A percentile compares a stretch with the other conserved stretches of the same genome.
These are phyloP conservation scores for Phymatocera aterrima DNA, from an alignment of 2,888 invertebrate genomes.

Conservation along the genomic window DNA sequence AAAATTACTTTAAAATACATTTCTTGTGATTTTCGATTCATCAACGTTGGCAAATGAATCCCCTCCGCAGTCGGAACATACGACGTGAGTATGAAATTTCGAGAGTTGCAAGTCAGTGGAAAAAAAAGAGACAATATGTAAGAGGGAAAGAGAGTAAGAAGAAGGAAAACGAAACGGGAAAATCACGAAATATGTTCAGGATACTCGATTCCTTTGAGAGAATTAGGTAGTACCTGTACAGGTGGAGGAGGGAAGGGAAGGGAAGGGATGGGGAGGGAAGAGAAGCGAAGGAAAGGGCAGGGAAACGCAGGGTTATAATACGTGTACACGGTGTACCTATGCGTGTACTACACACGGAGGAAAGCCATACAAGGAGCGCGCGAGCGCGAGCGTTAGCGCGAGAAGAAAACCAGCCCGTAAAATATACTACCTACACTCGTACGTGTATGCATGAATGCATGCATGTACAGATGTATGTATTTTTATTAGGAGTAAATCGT, in stretches of 20 bases:
- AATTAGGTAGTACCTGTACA: neutral
- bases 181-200: constrained; percentile 25
- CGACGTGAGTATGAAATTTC: neutral
- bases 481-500: constrained; percentile 72
- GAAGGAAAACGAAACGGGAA: neutral
- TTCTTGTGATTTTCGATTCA: no score
- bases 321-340: no score
- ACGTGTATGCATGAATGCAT: no score
- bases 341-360: constrained; percentile 56
- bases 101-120: neutral
- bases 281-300: constrained; percentile 60
- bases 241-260: neutral
- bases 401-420: constrained; percentile 62
- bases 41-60: no score
- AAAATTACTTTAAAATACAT: no score
- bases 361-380: constrained; percentile 61
- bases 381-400: no score
- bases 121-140: neutral
- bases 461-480: no score
- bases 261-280: constrained; percentile 51
- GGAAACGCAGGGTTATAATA: no score
- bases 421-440: constrained; percentile 68
- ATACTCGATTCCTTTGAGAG: constrained; percentile 14
- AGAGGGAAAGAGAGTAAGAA: neutral
- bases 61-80: no score